Evolutionary conservation across 2,888 invertebrate species (phyloP).

Genomic region (Pollenia amentaria): DNA sequence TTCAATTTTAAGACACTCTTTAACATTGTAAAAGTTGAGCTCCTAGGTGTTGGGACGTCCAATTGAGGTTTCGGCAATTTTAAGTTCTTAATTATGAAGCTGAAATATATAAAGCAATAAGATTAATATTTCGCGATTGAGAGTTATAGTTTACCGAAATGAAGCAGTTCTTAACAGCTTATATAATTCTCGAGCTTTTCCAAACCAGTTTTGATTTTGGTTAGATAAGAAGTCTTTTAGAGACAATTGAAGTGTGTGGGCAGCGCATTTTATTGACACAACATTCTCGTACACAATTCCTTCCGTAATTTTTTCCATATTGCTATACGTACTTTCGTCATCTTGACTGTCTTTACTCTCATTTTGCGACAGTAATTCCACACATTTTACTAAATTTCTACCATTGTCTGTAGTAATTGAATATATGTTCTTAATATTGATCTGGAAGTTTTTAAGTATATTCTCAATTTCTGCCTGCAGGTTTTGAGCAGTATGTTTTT

Average conservation of each 20-base stretch:
- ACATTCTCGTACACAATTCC: slow-evolving; percentile 14
- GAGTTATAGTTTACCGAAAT: slow-evolving; percentile 21
- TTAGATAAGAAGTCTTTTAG: slow-evolving; percentile 20
- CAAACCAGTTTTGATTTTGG: slow-evolving; percentile 16
- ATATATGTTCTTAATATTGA: slow-evolving; percentile 35
- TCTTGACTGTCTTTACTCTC: slow-evolving; percentile 28
- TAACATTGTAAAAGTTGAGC: too few relatives aligned
- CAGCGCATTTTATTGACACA: slow-evolving; percentile 3
- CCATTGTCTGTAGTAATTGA: slow-evolving; percentile 37
- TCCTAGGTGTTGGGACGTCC: background rate
- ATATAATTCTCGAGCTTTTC: slow-evolving; percentile 18
- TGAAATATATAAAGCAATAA: slow-evolving; percentile 3
- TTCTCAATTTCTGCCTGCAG: slow-evolving; percentile 16
- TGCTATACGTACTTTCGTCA: background rate
- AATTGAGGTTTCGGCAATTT: slow-evolving; percentile 33
- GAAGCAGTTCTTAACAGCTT: slow-evolving; percentile 14
- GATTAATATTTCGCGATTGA: background rate
- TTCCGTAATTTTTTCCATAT: slow-evolving; percentile 17
- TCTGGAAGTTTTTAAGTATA: slow-evolving; percentile 29
- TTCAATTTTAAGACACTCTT: too few relatives aligned
- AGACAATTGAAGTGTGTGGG: slow-evolving; percentile 27
- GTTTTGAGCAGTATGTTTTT: slow-evolving; percentile 21
- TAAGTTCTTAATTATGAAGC: slow-evolving; percentile 33
- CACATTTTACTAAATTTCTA: slow-evolving; percentile 40
- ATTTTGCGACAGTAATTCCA: slow-evolving; percentile 32